Evolutionary conservation across 2,888 invertebrate genomes (phyloP), one percentile per base, ranked within the genome.

Genomic region (Lacanobia wlatinum): DNA sequence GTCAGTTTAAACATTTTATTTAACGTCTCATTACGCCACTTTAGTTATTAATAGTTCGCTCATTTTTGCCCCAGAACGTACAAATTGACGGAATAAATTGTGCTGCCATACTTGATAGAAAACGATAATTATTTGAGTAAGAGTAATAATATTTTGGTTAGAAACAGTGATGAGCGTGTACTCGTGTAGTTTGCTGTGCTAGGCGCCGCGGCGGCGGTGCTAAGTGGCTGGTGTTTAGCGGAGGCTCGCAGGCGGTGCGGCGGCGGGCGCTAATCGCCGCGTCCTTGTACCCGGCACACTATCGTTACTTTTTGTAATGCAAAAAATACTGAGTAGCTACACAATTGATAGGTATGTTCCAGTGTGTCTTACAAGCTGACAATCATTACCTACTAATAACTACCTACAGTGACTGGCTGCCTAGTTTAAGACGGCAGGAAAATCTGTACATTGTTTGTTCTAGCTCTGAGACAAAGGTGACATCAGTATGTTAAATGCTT

Each of bases 201-300:
- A 68, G 59, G 53, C 52, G 60, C 65, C 50, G 18, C 28, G 28
- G 28, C 28, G 28, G 28, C 28, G 5, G 73, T 81, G 85, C 76
- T 81, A 88, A 86, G 83, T 83, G 85, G 85, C 76, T 84, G 83
- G 82, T 86, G 84, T 87, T 90, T 89, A 88, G 86, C 84, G 78
- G 82, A 75, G 80, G 82, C 83, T 77, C 82, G 84, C 73, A 85
- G 84, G 85, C 87, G 18, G 66, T 40, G 52, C 21, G 59, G 43
- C 78, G 73, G 70, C 75, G 70, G 66, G 77, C 77, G 87, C 89
- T 91, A 91, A 92, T 87, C 84, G 82, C 63, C 59, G 66, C 79
- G 89, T 82, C 93, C 92, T 92, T 91, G 91, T 61, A 59, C 63
- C 52, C 38, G 61, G 61, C 68, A 65, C 71, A 59, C 50, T 68